phyloP scores from a whole-genome alignment of 2,888 invertebrate genomes.

The Osedax frankpressi region DNA sequence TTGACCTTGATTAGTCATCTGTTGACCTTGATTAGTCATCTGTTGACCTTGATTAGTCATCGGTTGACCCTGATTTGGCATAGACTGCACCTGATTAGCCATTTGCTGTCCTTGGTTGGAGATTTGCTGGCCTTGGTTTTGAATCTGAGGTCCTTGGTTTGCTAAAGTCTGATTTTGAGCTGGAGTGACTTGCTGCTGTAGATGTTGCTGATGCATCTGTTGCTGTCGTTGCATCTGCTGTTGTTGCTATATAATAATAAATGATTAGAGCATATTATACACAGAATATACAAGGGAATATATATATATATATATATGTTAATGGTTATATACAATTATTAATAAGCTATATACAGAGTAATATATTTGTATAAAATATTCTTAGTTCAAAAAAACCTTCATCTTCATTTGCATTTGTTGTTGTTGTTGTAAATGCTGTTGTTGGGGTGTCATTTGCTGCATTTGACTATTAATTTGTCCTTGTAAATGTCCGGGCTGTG shows the following conservation, averaged over 20 bases:
- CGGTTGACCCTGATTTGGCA: not conserved
- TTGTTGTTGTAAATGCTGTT: not conserved
- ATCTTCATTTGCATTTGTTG: not conserved
- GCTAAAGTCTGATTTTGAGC: slow-evolving; percentile 38
- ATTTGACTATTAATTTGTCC: not conserved
- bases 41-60: not conserved
- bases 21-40: slow-evolving; percentile 14
- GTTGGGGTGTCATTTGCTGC: not conserved
- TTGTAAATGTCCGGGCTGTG: not conserved
- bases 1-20: slow-evolving; percentile 1
- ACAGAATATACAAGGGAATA: no score
- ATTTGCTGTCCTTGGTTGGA: not conserved
- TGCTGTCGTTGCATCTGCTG: slow-evolving; percentile 23
- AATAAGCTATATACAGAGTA: not conserved
- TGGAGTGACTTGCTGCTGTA: slow-evolving; percentile 31
- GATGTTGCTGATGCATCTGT: slow-evolving; percentile 31
- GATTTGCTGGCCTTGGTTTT: slow-evolving; percentile 35
- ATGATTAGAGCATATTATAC: no score
- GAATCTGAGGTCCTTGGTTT: slow-evolving; percentile 39
- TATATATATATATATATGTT: not conserved
- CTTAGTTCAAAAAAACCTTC: no score
- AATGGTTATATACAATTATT: not conserved
- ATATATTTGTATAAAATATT: no score
- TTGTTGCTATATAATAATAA: not conserved
- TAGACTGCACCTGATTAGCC: slow-evolving; percentile 8